Base-by-base conservation (phyloP, 1,140 invertebrate genomes). In the Calosoma granatense region DNA sequence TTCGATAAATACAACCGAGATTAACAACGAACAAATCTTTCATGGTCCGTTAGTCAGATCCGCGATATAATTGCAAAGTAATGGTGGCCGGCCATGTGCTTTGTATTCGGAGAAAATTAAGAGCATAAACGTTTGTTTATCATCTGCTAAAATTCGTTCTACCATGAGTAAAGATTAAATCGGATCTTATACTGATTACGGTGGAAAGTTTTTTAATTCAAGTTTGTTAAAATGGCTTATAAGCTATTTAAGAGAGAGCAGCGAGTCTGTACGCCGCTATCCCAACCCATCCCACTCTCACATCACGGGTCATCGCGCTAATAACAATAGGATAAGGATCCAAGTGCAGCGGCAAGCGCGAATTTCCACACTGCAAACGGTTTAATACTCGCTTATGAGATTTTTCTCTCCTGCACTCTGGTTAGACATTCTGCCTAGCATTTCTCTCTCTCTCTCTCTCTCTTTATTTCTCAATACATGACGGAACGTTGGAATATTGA, bases 201-300 rank as follows among this genome's bases (percentile, higher is more conserved):
- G 15, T 6, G 15, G 6, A 47, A 47, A 30, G 9, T 47, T 47
- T 47, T 47, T 47, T 47, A 47, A 47, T 47, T 47, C 41, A 47
- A 47, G 9, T 47, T 47, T 47, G 41, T 47, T 47, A 47, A 47
- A 47, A 47, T 47, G 41, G 41, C 41, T 47, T 47, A 47, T 47
- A 17, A 47, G 15, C 41, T 17, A 47, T 47, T 47, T 47, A 47
- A 47, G 4, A 17, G 14, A 6, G 26, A 14, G 6, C 6, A 6
- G 26, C 14, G 26, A 4, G 14, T 14, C 26, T 6, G 26, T 4
- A 4, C 26, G 14, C 14, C 26, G 4, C 26, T 4, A 30, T 30
- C 4, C 14, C 26, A 6, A 6, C 26, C 15, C 15, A 47, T 47
- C 15, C 15, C 15, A 6, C 9, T 3, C 17, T 12, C 41, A 17